These are phyloP conservation scores for Ardeotis arabs DNA, from an alignment of 2,113 vertebrate genomes.

Conservation along the genomic window DNA sequence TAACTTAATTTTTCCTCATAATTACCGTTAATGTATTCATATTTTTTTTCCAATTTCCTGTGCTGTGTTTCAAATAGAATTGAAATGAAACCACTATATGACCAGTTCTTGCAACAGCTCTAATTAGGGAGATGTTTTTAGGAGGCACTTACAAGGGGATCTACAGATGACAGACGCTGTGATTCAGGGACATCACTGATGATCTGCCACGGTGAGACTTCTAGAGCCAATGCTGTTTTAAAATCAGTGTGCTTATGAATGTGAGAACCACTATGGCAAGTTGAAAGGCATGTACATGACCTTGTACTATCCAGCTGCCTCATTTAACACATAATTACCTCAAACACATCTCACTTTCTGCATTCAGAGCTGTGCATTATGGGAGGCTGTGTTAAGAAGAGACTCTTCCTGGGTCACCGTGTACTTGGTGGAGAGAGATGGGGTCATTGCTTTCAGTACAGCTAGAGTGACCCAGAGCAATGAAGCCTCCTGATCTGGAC, in stretches of 20 bases:
- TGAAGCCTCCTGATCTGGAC: background rate
- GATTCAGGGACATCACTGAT: background rate
- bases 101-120: background rate
- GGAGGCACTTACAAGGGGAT: accelerated
- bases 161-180: background rate
- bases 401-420: background rate
- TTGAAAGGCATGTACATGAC: background rate
- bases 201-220: background rate
- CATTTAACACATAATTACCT: background rate
- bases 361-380: background rate
- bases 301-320: background rate
- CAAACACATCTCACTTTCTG: background rate
- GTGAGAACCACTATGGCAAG: background rate
- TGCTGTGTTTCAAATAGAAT: background rate
- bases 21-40: background rate
- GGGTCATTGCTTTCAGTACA: background rate
- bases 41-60: background rate
- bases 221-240: background rate
- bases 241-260: background rate
- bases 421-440: background rate
- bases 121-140: background rate
- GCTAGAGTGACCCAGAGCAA: background rate
- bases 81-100: background rate
- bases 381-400: background rate
- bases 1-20: background rate